phyloP scores from a whole-genome alignment of 2,797 vertebrate species.

The Sardinella longiceps region DNA sequence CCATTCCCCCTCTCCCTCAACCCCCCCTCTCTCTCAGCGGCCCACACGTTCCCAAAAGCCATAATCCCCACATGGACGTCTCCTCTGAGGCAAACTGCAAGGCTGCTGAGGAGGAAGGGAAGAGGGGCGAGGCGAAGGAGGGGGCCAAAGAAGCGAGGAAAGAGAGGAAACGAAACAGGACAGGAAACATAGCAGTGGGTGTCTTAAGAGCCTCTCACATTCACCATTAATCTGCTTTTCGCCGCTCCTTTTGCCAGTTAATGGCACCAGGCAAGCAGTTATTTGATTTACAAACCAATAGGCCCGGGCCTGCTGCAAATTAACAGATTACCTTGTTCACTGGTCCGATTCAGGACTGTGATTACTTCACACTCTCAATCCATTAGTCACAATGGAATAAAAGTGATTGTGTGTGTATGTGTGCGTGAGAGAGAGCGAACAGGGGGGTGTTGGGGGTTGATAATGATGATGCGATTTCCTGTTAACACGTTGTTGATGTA shows the following conservation, averaged over 20 bases:
- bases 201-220: constrained; percentile 42
- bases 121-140: constrained; percentile 14
- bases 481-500: constrained; percentile 49
- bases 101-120: constrained; percentile 6
- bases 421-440: background rate
- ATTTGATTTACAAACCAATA: constrained; percentile 68
- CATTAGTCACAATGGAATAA: constrained; percentile 68
- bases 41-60: constrained; percentile 60
- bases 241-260: constrained; percentile 51
- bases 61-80: constrained; percentile 59
- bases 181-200: constrained; percentile 22
- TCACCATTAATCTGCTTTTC: constrained; percentile 51
- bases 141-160: background rate
- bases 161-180: background rate
- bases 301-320: constrained; percentile 64
- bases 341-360: constrained; percentile 71
- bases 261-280: constrained; percentile 49
- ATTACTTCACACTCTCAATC: constrained; percentile 71
- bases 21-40: constrained; percentile 32
- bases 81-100: constrained; percentile 44
- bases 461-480: constrained; percentile 61
- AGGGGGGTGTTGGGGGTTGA: constrained; percentile 25
- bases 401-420: constrained; percentile 52
- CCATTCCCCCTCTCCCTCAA: constrained; percentile 46
- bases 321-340: constrained; percentile 75